These are phyloP conservation scores for Ganaspis brasiliensis DNA, from an alignment of 2,888 invertebrate genomes.

Conservation along the genomic window DNA sequence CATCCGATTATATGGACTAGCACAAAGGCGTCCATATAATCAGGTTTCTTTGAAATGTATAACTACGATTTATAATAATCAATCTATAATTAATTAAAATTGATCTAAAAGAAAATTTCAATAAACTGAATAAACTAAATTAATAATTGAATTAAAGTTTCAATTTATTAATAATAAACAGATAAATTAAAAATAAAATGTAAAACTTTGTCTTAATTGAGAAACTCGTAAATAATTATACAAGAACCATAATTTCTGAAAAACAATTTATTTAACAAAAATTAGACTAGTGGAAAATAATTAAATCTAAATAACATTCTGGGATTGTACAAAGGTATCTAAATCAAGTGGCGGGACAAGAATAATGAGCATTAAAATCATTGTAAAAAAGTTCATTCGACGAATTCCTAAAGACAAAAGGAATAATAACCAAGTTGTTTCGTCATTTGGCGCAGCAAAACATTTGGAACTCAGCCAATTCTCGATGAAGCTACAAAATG, in stretches of 20 bases:
- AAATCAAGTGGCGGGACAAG: slow-evolving; percentile 2
- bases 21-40: no score
- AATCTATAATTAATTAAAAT: no score
- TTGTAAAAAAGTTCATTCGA: slow-evolving; percentile 6
- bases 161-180: no score
- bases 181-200: no score
- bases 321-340: not conserved
- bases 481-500: slow-evolving; percentile 22
- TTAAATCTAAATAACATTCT: not conserved
- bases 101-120: no score
- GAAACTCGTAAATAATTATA: no score
- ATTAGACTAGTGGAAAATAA: not conserved
- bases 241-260: slow-evolving; percentile 2
- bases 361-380: slow-evolving; percentile 17
- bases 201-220: no score
- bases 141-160: no score
- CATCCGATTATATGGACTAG: no score
- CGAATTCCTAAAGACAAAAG: slow-evolving; percentile 22
- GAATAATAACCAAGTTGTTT: not conserved
- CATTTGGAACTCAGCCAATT: slow-evolving; percentile 17
- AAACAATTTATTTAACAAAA: slow-evolving; percentile 23
- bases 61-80: no score
- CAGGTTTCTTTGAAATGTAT: no score
- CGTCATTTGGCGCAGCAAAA: slow-evolving; percentile 10
- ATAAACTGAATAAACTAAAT: no score